phyloP scores from a whole-genome alignment of 2,113 vertebrate genomes.

The Acrocephalus kingi region DNA sequence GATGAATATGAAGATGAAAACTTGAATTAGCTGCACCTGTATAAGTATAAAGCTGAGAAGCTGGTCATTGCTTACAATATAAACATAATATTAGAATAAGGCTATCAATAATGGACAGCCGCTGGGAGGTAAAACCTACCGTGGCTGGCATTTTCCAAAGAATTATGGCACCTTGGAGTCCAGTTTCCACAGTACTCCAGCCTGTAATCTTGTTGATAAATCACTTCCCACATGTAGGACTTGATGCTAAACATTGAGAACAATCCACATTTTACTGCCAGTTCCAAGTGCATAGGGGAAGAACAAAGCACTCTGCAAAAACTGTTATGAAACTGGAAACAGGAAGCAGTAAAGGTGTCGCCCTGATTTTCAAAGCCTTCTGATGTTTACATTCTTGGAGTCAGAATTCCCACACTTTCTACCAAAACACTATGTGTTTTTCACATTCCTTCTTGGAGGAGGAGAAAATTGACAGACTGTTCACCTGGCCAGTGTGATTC shows the following conservation, averaged over 20 bases:
- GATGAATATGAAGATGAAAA: neutral
- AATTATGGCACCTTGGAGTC: constrained; percentile 36
- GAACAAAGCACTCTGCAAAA: neutral
- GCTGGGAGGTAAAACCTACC: neutral
- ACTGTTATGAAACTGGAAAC: neutral
- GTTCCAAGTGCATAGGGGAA: neutral
- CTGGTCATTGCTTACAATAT: constrained; percentile 18
- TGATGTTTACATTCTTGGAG: too few species aligned
- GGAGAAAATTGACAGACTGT: too few species aligned
- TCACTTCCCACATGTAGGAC: constrained; percentile 18
- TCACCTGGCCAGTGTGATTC: too few species aligned
- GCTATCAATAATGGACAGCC: constrained; percentile 34
- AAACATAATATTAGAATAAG: constrained; percentile 49
- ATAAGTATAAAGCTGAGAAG: neutral
- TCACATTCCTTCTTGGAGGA: too few species aligned
- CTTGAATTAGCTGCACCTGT: neutral
- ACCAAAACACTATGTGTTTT: too few species aligned
- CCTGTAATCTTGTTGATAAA: constrained; percentile 48
- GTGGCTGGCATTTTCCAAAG: constrained; percentile 34
- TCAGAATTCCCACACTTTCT: too few species aligned
- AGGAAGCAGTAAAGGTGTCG: neutral
- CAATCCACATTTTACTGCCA: constrained; percentile 19
- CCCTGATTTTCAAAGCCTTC: too few species aligned
- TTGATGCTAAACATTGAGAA: constrained; percentile 39
- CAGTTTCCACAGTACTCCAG: constrained; percentile 24